phyloP scores from a whole-genome alignment of 1,140 invertebrate genomes.

The Rhynchophorus ferrugineus region DNA sequence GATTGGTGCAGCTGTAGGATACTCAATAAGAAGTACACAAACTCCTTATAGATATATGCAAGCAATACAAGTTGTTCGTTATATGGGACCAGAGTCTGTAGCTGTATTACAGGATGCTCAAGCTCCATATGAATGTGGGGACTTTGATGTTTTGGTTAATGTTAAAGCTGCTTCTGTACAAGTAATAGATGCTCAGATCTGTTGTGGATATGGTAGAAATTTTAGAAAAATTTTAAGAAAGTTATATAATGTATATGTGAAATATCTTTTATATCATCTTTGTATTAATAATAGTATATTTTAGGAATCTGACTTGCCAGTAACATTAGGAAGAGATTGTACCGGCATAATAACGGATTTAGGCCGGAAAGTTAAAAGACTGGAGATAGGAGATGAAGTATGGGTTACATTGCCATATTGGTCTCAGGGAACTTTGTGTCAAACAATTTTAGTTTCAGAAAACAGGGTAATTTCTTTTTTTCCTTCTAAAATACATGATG shows the following conservation, averaged over 20 bases:
- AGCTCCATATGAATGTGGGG: conserved; percentile 47
- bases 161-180: conserved; percentile 58
- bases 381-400: conserved; percentile 60
- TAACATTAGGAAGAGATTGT: conserved; percentile 62
- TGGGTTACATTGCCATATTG: conserved; percentile 53
- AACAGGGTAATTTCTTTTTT: conserved; percentile 35
- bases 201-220: conserved; percentile 51
- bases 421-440: conserved; percentile 52
- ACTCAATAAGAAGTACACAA: conserved; percentile 36
- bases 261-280: background rate
- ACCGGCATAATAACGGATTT: conserved; percentile 59
- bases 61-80: conserved; percentile 47
- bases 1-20: conserved; percentile 44
- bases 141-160: conserved; percentile 57
- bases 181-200: conserved; percentile 56
- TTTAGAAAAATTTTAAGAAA: conserved; percentile 48
- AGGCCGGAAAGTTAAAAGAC: conserved; percentile 49
- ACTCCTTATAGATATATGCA: conserved; percentile 44
- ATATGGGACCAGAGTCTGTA: conserved; percentile 48
- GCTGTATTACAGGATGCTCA: conserved; percentile 49
- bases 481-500: no score
- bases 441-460: conserved; percentile 53
- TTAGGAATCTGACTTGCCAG: conserved; percentile 47
- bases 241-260: conserved; percentile 42
- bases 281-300: conserved; percentile 42